phyloP scores from a whole-genome alignment of 30 jellyfish, hydroid and myxozoan species.

The Mastigias papua region DNA sequence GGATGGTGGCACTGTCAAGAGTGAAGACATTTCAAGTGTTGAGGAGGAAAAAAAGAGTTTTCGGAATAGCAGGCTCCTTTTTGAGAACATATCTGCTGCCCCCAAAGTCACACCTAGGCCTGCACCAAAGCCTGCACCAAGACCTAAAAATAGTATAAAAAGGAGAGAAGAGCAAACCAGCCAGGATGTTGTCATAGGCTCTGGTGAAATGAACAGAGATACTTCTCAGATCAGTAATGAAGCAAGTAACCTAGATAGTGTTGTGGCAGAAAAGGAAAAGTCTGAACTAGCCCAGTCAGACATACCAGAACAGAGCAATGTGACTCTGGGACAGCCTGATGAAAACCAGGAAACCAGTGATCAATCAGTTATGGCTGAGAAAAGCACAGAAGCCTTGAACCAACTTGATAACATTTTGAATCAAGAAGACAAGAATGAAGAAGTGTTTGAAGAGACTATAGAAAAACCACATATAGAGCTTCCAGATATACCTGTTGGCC shows the following conservation, averaged over 20 bases:
- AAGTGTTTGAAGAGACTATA: not conserved
- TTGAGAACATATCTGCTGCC: conserved; percentile 44
- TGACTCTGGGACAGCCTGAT: no score
- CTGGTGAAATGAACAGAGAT: no score
- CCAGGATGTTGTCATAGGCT: not conserved
- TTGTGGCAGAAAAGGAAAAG: not conserved
- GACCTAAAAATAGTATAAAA: no score
- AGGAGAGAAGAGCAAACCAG: not conserved
- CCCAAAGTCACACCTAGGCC: conserved; percentile 58
- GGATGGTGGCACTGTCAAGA: not conserved
- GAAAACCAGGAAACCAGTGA: no score
- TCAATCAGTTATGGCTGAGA: not conserved
- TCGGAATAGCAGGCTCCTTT: conserved; percentile 49
- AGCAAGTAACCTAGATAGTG: not conserved
- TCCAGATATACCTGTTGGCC: conserved; percentile 25
- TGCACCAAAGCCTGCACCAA: conserved; percentile 18
- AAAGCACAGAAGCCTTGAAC: conserved; percentile 3
- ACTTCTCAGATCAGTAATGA: not conserved
- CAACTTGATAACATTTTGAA: conserved; percentile 10
- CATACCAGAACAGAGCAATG: no score
- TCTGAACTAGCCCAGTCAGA: not conserved
- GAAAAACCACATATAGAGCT: conserved; percentile 14
- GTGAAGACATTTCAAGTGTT: not conserved
- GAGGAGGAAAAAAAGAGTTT: conserved; percentile 21
- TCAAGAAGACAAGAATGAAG: not conserved